These are phyloP conservation scores for Amphiprion ocellaris DNA, from an alignment of 2,113 vertebrate species.

Conservation along the genomic window DNA sequence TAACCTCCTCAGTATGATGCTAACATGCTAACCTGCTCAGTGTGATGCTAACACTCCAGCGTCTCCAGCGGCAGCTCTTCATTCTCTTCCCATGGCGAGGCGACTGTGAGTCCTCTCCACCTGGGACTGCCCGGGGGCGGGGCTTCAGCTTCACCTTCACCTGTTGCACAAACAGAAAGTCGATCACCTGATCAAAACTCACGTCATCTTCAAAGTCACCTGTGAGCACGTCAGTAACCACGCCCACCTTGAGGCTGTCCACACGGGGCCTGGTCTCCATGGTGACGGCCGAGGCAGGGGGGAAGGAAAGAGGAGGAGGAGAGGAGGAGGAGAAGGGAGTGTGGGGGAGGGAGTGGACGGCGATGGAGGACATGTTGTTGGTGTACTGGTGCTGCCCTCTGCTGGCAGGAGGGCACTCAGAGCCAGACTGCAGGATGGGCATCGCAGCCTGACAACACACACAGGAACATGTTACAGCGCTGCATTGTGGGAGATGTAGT, in stretches of 20 bases:
- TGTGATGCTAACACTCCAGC: slow-evolving; percentile 92
- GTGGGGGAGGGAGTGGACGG: slow-evolving; percentile 91
- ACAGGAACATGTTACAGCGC: neutral
- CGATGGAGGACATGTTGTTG: slow-evolving; percentile 92
- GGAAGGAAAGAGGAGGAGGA: slow-evolving; percentile 87
- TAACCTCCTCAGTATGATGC: neutral
- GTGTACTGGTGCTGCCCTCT: slow-evolving; percentile 89
- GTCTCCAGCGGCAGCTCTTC: slow-evolving; percentile 92
- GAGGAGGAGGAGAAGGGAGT: slow-evolving; percentile 78
- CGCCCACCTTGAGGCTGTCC: slow-evolving; percentile 90
- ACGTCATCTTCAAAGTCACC: too few species aligned
- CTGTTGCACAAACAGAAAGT: slow-evolving; percentile 39
- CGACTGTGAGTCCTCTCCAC: slow-evolving; percentile 65
- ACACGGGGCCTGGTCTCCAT: slow-evolving; percentile 87
- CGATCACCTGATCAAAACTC: neutral
- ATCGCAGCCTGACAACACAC: slow-evolving; percentile 19
- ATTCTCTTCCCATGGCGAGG: slow-evolving; percentile 85
- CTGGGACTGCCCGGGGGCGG: slow-evolving; percentile 86
- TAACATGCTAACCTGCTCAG: slow-evolving; percentile 83
- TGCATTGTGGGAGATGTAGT: slow-evolving; percentile 6
- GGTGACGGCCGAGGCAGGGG: slow-evolving; percentile 87
- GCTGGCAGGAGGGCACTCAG: slow-evolving; percentile 39
- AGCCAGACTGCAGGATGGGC: neutral
- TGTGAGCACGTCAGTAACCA: neutral
- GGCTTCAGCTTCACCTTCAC: slow-evolving; percentile 95